A percentile compares a stretch with the other conserved stretches of the same genome.
Evolutionary conservation across 1,140 invertebrate genomes (phyloP).

Genomic region (Coelopa frigida): DNA sequence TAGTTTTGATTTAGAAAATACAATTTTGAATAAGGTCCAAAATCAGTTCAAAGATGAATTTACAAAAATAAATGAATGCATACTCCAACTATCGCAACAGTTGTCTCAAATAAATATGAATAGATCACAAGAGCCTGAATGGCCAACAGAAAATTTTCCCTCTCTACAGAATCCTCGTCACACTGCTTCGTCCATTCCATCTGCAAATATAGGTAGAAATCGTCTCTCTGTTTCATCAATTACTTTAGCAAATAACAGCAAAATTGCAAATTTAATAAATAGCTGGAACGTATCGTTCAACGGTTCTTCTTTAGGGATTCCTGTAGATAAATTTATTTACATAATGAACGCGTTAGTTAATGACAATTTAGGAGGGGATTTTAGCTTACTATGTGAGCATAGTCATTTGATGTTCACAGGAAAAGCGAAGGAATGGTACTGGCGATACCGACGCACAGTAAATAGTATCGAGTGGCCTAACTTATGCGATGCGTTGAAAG

Average conservation of each 20-base stretch:
- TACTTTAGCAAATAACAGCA: background rate
- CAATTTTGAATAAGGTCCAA: too few relatives aligned
- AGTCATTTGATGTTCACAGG: background rate
- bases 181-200: too few relatives aligned
- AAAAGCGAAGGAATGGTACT: conserved; percentile 4
- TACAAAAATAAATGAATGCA: too few relatives aligned
- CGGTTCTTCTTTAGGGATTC: background rate
- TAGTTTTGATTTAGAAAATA: too few relatives aligned
- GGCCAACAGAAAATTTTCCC: too few relatives aligned
- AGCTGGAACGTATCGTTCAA: conserved; percentile 1
- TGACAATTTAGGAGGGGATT: background rate
- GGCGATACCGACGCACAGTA: background rate
- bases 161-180: too few relatives aligned
- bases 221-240: too few relatives aligned
- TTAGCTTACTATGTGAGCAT: background rate
- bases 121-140: too few relatives aligned
- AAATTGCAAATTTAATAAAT: conserved; percentile 1
- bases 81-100: too few relatives aligned
- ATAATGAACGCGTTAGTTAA: background rate
- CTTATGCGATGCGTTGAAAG: background rate
- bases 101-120: too few relatives aligned
- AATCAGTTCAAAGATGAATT: too few relatives aligned
- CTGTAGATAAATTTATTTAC: conserved; percentile 5
- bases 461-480: background rate
- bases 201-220: too few relatives aligned